phyloP scores from a whole-genome alignment of 92 coral and sea anemone species.

The Porites divaricata region DNA sequence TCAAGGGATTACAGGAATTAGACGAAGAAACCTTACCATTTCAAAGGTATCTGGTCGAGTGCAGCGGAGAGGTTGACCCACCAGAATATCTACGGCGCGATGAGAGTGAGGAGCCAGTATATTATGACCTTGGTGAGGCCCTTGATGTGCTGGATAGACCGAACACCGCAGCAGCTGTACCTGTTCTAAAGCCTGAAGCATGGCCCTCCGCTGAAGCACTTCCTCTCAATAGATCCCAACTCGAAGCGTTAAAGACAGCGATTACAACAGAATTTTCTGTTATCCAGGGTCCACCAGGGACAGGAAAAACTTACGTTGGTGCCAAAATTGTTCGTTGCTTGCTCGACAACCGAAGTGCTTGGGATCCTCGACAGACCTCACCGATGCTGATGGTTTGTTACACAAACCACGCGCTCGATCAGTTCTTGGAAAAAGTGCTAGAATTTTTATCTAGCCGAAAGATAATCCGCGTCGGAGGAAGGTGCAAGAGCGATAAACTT shows the following conservation, averaged over 20 bases:
- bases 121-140: constrained; percentile 56
- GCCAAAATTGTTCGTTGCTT: constrained; percentile 69
- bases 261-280: constrained; percentile 78
- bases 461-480: constrained; percentile 74
- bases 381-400: constrained; percentile 88
- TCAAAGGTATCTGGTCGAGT: constrained; percentile 73
- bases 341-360: constrained; percentile 34
- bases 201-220: constrained; percentile 70
- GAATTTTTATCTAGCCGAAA: constrained; percentile 40
- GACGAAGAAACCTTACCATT: constrained; percentile 70
- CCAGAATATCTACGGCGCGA: constrained; percentile 62
- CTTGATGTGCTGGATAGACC: not conserved
- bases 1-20: constrained; percentile 65
- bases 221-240: constrained; percentile 69
- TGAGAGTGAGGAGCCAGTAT: constrained; percentile 17
- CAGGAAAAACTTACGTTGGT: constrained; percentile 83
- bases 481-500: constrained; percentile 69
- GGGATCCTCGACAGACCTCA: constrained; percentile 47
- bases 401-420: constrained; percentile 85
- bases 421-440: constrained; percentile 76
- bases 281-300: constrained; percentile 91
- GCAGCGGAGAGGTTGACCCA: constrained; percentile 62
- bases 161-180: constrained; percentile 6
- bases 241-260: constrained; percentile 77
- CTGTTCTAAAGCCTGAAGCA: constrained; percentile 35